Base-by-base conservation (phyloP, 1,140 invertebrate species). In the Bombus soroeensis region DNA sequence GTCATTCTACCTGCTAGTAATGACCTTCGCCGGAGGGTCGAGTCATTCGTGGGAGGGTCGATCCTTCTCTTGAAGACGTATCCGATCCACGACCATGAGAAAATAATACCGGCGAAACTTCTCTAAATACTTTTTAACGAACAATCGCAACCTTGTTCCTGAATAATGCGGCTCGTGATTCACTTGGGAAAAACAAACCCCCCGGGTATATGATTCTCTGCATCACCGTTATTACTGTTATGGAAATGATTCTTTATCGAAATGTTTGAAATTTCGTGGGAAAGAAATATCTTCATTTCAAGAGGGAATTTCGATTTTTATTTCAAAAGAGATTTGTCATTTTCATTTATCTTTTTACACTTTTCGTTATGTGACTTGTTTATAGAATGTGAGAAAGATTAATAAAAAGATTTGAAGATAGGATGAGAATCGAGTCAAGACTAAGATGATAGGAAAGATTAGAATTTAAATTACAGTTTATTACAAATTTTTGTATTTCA, bases 11-110 rank as follows among this genome's bases (percentile, higher is more conserved):
- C 92, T 91, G 90, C 85, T 81, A 37, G 87, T 93, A 93, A 93
- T 91, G 92, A 91, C 90, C 90, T 89, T 88, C 90, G 92, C 90
- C 91, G 74, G 78, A 88, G 92, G 91, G 87, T 80, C 88, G 90
- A 76, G 81, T 87, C 87, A 93, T 91, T 92, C 93, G 92, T 93
- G 92, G 91, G 93, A 93, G 93, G 92, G 88, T 93, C 88, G 88
- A 89, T 91, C 88, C 90, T 83, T 77, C 72, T 57, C 18, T 64
- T 6, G n/a, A 78, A 70, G 74, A 78, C 47, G 82, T 84, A 84
- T 70, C 82, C 82, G 82, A 78, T 83, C 43, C 82, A 78, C 73
- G 81, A 79, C 66, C 83, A 85, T 76, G 77, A 34, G 86, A 74
- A 76, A 83, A 72, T 62, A 53, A 76, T 39, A 77, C 22, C 39